phyloP scores from a whole-genome alignment of 2,797 vertebrate species.

The Rachycentron canadum region DNA sequence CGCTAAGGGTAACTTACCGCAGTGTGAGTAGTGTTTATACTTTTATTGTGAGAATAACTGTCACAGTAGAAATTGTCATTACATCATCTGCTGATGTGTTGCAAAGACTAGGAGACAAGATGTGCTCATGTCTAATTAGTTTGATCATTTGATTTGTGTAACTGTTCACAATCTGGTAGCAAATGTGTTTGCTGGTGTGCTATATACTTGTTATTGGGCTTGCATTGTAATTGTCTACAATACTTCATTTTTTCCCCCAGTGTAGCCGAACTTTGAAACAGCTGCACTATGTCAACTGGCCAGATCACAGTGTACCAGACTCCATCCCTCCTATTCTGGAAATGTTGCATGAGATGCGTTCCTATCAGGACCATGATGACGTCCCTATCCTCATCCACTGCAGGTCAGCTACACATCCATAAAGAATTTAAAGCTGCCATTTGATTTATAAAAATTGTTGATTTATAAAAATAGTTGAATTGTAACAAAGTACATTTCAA shows the following conservation, averaged over 20 bases:
- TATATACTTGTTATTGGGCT: background rate
- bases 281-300: slow-evolving; percentile 97
- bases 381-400: slow-evolving; percentile 95
- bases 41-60: slow-evolving; percentile 14
- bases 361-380: slow-evolving; percentile 86
- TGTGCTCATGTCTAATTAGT: background rate
- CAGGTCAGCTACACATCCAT: slow-evolving; percentile 85
- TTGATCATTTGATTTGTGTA: background rate
- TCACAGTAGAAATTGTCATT: slow-evolving; percentile 11
- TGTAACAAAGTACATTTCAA: too few relatives aligned
- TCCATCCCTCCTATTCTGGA: slow-evolving; percentile 92
- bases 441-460: background rate
- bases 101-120: background rate
- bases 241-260: slow-evolving; percentile 76
- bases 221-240: background rate
- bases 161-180: accelerated
- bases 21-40: slow-evolving; percentile 79
- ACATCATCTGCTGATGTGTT: slow-evolving; percentile 41
- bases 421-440: background rate
- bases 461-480: background rate
- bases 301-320: slow-evolving; percentile 94
- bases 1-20: slow-evolving; percentile 82
- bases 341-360: slow-evolving; percentile 90
- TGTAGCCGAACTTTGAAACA: slow-evolving; percentile 88
- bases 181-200: background rate